Base-by-base conservation (phyloP, 2,888 invertebrate species). In the Reticulitermes lucifugus region DNA sequence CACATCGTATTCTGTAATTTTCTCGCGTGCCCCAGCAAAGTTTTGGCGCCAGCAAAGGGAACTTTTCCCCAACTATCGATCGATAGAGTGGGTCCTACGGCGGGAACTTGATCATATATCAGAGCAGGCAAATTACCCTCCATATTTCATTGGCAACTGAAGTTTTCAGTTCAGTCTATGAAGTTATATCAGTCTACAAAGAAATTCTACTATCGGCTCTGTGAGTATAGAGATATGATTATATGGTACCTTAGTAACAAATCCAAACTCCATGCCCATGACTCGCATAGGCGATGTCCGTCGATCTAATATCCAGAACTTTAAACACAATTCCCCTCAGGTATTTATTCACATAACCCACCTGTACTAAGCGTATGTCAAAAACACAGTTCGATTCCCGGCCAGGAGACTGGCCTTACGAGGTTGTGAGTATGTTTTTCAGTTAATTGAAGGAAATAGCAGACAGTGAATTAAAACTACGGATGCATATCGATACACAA, bases 11-110 rank as follows among this genome's bases (percentile, higher is more conserved):
- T 65, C 41, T 10, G 41, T 73, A 73, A 73, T 73, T 73, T 41
- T 73, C 73, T 73, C 73, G 14, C 25, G 65, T 65, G 65, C 65
- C 35, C 73, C 73, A 41, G 73, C 73, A 73, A 73, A 73, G 73
- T 80, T 60, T 41, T 60, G 60, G 80, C 80, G 60, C 60, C 41
- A 22, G 65, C 65, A 65, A 1, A 25, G 9, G 65, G 35, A 41
- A 80, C 21, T 29, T 80, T 29, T 29, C 41, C 51, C 80, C 80
- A 80, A 22, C 80, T 80, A 80, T 60, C 80, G 60, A 80, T 60
- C 80, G 41, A 80, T 41, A 41, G 41, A 73, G 35, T 4, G 3
- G 41, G 14, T 73, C 73, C 73, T 73, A 73, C 21, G 73, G 73
- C 3, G 73, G 41, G 41, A 73, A 29, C 41, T 73, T 41, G 73